Evolutionary conservation across 2,797 vertebrate species (phyloP).

Genomic region (Mus spretus): DNA sequence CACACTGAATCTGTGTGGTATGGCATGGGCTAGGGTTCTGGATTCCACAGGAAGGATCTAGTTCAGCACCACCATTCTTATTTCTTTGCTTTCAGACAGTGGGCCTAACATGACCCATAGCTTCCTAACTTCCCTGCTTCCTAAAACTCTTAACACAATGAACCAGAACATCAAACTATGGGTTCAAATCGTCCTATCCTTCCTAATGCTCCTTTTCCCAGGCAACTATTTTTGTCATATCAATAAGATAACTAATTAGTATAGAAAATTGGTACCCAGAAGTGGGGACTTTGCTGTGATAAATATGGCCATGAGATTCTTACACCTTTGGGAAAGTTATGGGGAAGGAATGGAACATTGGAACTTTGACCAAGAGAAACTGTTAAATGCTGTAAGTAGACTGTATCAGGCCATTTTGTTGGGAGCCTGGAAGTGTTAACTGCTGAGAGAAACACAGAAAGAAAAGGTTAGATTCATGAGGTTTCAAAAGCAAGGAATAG

Average conservation of each 20-base stretch:
- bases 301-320: neutral
- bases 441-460: neutral
- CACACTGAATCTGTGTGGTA: neutral
- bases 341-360: no score
- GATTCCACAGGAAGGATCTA: neutral
- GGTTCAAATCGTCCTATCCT: neutral
- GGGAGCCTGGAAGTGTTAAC: neutral
- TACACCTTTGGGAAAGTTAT: neutral
- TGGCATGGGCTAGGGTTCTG: neutral
- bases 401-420: neutral
- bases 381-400: neutral
- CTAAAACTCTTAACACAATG: neutral
- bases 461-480: neutral
- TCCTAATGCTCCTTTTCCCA: neutral
- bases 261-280: neutral
- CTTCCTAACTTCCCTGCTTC: neutral
- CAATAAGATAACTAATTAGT: neutral
- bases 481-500: neutral
- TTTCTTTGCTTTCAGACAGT: neutral
- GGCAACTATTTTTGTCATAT: no score
- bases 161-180: no score
- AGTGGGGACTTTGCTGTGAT: neutral
- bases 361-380: neutral
- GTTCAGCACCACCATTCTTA: neutral
- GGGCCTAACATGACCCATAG: neutral